These are phyloP conservation scores for Machaerirhynchus nigripectus DNA, from an alignment of 2,113 vertebrate species.

Conservation along the genomic window DNA sequence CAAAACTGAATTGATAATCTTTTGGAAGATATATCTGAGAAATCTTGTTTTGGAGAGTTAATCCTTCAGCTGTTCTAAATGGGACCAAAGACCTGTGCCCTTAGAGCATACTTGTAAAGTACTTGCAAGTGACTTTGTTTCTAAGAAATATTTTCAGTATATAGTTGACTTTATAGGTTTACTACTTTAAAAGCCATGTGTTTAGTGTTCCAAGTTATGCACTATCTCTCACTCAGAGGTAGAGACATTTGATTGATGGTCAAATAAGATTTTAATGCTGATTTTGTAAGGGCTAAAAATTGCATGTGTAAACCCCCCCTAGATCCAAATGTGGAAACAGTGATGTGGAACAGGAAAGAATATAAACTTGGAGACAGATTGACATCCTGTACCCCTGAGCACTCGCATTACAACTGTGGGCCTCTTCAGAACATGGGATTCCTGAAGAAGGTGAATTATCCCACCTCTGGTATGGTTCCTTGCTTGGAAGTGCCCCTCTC, in stretches of 20 bases:
- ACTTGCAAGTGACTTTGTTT: background rate
- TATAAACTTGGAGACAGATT: background rate
- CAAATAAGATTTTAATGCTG: background rate
- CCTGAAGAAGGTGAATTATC: background rate
- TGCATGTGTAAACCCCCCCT: accelerated
- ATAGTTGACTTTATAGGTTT: background rate
- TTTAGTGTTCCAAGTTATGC: background rate
- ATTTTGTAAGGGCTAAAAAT: background rate
- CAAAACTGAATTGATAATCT: background rate
- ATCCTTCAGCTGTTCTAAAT: background rate
- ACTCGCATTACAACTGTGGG: background rate
- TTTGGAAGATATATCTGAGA: background rate
- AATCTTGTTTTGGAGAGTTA: background rate
- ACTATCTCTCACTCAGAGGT: background rate
- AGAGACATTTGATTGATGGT: background rate
- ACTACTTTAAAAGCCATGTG: background rate
- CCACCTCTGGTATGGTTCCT: background rate
- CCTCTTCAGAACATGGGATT: background rate
- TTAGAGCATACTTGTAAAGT: background rate
- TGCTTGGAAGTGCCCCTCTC: background rate
- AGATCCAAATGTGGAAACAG: background rate
- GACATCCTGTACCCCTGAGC: background rate
- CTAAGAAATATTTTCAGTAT: background rate
- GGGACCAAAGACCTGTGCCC: background rate
- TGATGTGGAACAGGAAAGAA: background rate